Conservation (phyloP, 2,888 invertebrate genomes). For the Hirtodrosophila trivittata region DNA sequence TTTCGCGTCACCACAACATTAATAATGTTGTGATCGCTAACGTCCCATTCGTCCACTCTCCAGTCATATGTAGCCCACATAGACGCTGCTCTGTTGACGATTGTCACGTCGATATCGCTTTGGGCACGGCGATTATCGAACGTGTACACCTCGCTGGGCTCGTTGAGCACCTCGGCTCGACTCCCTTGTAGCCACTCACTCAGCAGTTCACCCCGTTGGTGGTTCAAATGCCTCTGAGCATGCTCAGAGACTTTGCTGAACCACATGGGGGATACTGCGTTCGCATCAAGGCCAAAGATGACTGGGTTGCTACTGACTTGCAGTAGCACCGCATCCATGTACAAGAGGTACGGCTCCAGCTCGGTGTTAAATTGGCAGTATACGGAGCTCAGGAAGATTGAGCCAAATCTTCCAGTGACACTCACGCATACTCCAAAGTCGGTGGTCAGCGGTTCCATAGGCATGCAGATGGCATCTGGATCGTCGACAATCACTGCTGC, state of each 20-base stretch:
- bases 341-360: constrained; percentile 24
- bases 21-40: constrained; percentile 34
- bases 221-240: neutral
- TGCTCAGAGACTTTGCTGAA: constrained; percentile 10
- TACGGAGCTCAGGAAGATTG: constrained; percentile 20
- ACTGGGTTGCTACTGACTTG: constrained; percentile 7
- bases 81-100: constrained; percentile 13
- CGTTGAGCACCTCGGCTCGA: constrained; percentile 17
- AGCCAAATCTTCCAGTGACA: constrained; percentile 31
- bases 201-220: constrained; percentile 16
- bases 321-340: constrained; percentile 35
- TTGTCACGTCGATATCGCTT: constrained; percentile 18
- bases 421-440: constrained; percentile 39
- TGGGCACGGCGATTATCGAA: neutral
- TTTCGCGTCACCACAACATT: constrained; percentile 9
- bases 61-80: constrained; percentile 23
- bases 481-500: constrained; percentile 4
- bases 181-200: constrained; percentile 9
- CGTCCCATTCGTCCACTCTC: constrained; percentile 26
- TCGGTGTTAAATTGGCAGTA: constrained; percentile 24
- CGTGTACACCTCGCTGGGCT: constrained; percentile 11
- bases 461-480: constrained; percentile 20
- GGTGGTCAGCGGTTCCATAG: constrained; percentile 14
- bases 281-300: constrained; percentile 21
- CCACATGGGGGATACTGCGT: constrained; percentile 31